Percentiles rank a stretch among this genome's conserved stretches.
Evolutionary conservation across 2,113 vertebrate genomes (phyloP).

Genomic region (Saguinus imperator): DNA sequence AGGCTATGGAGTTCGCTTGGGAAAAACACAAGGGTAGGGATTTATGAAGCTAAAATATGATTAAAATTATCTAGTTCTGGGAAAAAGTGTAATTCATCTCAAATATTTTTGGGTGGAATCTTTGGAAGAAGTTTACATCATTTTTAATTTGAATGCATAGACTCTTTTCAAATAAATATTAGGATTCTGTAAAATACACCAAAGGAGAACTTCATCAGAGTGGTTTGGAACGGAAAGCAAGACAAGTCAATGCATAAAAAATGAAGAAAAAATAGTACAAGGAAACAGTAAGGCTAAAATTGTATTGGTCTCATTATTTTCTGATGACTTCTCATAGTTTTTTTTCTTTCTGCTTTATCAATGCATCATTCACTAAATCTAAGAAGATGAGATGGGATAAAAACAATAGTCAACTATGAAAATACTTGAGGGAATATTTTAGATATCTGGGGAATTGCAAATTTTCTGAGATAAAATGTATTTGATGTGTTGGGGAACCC

Average conservation of each 20-base stretch:
- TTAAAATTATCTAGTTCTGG: background rate
- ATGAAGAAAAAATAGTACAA: background rate
- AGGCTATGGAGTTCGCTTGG: background rate
- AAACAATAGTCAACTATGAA: background rate
- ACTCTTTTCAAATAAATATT: background rate
- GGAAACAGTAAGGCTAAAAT: background rate
- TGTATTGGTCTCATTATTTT: background rate
- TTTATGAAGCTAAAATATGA: background rate
- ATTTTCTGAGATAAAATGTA: background rate
- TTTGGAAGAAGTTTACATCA: background rate
- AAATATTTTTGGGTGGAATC: background rate
- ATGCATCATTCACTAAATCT: background rate
- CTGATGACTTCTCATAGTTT: background rate
- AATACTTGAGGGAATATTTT: background rate
- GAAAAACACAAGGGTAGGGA: background rate
- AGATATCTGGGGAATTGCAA: background rate
- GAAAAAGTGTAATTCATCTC: background rate
- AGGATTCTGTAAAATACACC: background rate
- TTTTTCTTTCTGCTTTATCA: background rate
- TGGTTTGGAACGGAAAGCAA: background rate
- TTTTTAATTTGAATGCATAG: background rate
- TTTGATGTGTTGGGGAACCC: background rate
- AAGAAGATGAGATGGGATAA: background rate
- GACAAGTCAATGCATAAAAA: background rate
- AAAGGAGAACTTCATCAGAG: background rate